Conservation (phyloP, 2,797 vertebrate genomes). For the Tokudaia muenninki region DNA sequence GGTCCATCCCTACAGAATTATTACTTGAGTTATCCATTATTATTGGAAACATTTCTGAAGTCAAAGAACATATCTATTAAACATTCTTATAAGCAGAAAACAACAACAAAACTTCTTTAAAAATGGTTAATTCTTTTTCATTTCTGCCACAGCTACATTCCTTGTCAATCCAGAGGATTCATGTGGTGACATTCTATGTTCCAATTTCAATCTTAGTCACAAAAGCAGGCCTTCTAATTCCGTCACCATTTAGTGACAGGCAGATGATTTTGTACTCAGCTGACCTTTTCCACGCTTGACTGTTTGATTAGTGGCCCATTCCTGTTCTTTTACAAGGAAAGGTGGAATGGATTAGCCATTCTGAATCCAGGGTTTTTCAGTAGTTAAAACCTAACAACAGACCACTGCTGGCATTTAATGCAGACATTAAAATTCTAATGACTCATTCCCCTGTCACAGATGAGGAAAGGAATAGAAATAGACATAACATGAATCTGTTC, state of each 20-base stretch:
- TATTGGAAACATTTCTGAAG: conserved; percentile 32
- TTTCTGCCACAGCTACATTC: conserved; percentile 22
- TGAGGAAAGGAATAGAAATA: conserved; percentile 77
- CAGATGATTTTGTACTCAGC: conserved; percentile 64
- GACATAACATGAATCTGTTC: conserved; percentile 75
- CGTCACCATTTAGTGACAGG: conserved; percentile 71
- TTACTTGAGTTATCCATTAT: conserved; percentile 29
- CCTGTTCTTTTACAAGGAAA: conserved; percentile 19
- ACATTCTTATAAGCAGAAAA: conserved; percentile 27
- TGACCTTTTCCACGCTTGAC: conserved; percentile 52
- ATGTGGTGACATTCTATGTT: conserved; percentile 71
- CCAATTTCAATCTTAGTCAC: conserved; percentile 68
- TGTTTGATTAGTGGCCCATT: conserved; percentile 71
- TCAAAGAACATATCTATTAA: conserved; percentile 34
- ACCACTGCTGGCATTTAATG: conserved; percentile 76
- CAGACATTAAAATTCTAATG: conserved; percentile 80
- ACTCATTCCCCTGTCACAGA: conserved; percentile 73
- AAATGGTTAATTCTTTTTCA: conserved; percentile 66
- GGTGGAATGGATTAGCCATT: conserved; percentile 50
- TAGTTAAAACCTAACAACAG: conserved; percentile 72
- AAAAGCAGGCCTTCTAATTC: conserved; percentile 72
- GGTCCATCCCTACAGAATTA: not conserved
- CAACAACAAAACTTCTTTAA: conserved; percentile 21
- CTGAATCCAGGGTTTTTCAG: conserved; percentile 73
- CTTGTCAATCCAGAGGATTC: conserved; percentile 60